Evolutionary conservation across 1,140 invertebrate species (phyloP).

Genomic region (Drosophila murphyi): DNA sequence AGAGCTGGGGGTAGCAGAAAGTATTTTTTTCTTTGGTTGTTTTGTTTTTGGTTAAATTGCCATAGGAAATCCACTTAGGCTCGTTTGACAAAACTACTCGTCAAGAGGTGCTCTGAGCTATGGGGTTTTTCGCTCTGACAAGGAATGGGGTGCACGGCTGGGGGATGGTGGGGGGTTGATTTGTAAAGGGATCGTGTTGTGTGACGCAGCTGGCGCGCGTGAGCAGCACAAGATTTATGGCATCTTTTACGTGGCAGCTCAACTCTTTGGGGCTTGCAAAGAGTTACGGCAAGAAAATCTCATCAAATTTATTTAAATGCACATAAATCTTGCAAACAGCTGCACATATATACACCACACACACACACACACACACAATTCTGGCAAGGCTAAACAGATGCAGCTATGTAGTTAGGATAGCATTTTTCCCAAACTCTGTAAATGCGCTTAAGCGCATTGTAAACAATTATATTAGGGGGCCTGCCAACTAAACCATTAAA

Average conservation of each 20-base stretch:
- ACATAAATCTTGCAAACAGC: conserved; percentile 76
- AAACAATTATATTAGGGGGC: conserved; percentile 47
- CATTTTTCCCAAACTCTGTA: conserved; percentile 15
- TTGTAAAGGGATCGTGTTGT: conserved; percentile 6
- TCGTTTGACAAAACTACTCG: conserved; percentile 78
- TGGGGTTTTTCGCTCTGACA: background rate
- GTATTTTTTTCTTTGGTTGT: conserved; percentile 14
- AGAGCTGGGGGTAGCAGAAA: background rate
- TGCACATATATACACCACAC: conserved; percentile 24
- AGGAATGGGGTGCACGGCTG: background rate
- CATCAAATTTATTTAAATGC: conserved; percentile 82
- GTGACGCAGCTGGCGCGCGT: conserved; percentile 38
- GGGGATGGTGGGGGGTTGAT: background rate
- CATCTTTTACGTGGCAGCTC: conserved; percentile 74
- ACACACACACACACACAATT: background rate
- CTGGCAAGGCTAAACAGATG: conserved; percentile 1
- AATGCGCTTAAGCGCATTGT: conserved; percentile 49
- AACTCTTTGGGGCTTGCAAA: conserved; percentile 52
- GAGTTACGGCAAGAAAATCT: conserved; percentile 66
- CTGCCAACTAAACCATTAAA: conserved; percentile 60
- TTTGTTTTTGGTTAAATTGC: conserved; percentile 43
- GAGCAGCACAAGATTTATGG: conserved; percentile 76
- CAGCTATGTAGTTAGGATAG: conserved; percentile 13
- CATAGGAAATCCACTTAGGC: conserved; percentile 73
- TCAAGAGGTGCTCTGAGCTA: conserved; percentile 23